Percentiles rank a stretch among this genome's conserved stretches.
phyloP scores from a whole-genome alignment of 2,113 vertebrate species.

The Tenrec ecaudatus region DNA sequence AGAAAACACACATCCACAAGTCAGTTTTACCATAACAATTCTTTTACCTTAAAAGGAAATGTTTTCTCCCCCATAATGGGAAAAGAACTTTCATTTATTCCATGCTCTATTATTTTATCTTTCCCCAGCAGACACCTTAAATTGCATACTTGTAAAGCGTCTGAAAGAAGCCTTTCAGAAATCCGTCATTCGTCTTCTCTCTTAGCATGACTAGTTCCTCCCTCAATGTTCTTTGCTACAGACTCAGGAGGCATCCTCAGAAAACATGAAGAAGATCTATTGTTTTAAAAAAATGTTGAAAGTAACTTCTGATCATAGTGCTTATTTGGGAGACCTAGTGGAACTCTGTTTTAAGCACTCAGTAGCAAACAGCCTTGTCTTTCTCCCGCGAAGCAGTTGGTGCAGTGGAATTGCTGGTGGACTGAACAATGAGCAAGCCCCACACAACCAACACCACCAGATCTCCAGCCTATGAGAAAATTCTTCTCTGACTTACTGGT shows the following conservation, averaged over 20 bases:
- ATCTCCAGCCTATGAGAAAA: too few relatives aligned
- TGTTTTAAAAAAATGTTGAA: slow-evolving; percentile 22
- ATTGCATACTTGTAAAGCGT: slow-evolving; percentile 72
- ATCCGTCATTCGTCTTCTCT: slow-evolving; percentile 61
- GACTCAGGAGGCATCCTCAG: neutral
- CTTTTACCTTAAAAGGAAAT: slow-evolving; percentile 74
- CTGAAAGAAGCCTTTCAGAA: slow-evolving; percentile 73
- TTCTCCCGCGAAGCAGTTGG: neutral
- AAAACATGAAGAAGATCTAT: neutral
- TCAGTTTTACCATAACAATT: slow-evolving; percentile 28
- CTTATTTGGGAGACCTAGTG: neutral
- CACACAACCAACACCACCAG: too few relatives aligned
- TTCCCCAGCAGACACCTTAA: slow-evolving; percentile 76
- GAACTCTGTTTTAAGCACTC: neutral
- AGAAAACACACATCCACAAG: slow-evolving; percentile 29
- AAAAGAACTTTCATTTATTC: slow-evolving; percentile 64
- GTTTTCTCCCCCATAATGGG: slow-evolving; percentile 45
- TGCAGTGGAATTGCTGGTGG: too few relatives aligned
- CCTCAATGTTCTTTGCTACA: slow-evolving; percentile 1
- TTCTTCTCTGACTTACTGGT: neutral
- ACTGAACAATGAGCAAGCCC: too few relatives aligned
- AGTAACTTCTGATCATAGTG: slow-evolving; percentile 18
- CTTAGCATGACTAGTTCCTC: slow-evolving; percentile 45
- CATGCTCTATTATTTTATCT: slow-evolving; percentile 77
- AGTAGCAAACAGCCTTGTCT: neutral